Percentiles rank a stretch among this genome's conserved stretches.
phyloP scores from a whole-genome alignment of 2,113 vertebrate genomes.

The Trogon melanurus region DNA sequence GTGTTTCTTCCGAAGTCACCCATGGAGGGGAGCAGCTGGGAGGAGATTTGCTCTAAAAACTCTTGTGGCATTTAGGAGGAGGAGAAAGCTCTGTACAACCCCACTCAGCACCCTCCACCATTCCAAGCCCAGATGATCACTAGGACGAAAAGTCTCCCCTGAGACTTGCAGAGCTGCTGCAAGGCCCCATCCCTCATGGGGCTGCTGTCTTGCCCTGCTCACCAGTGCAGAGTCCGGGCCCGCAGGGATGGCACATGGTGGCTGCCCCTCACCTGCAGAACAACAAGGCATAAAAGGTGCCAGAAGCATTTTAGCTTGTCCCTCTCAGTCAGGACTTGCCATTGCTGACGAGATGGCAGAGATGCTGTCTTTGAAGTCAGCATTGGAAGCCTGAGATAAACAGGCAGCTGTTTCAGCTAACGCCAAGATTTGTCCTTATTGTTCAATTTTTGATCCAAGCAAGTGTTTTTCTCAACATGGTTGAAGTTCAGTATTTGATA shows the following conservation, averaged over 20 bases:
- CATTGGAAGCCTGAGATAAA: not conserved
- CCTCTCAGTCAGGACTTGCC: not conserved
- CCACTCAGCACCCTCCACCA: not conserved
- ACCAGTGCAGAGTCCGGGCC: rapidly evolving
- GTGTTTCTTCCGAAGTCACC: not conserved
- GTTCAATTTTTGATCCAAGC: not conserved
- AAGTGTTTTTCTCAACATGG: not conserved
- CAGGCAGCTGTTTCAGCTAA: not conserved
- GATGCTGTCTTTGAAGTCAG: not conserved
- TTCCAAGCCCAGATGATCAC: not conserved
- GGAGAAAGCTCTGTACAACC: not conserved
- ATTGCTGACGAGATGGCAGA: not conserved
- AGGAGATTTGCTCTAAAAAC: not conserved
- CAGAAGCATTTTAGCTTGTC: not conserved
- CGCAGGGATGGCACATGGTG: rapidly evolving
- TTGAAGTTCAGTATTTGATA: not conserved
- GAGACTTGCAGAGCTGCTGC: not conserved
- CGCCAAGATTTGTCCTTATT: not conserved
- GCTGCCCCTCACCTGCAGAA: not conserved
- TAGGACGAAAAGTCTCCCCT: not conserved
- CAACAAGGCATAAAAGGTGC: too few relatives aligned
- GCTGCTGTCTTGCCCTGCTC: not conserved
- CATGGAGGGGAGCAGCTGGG: rapidly evolving
- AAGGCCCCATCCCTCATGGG: not conserved
- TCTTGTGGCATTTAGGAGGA: not conserved